Conservation (phyloP, 2,888 invertebrate species). For the Lochmaea crataegi region DNA sequence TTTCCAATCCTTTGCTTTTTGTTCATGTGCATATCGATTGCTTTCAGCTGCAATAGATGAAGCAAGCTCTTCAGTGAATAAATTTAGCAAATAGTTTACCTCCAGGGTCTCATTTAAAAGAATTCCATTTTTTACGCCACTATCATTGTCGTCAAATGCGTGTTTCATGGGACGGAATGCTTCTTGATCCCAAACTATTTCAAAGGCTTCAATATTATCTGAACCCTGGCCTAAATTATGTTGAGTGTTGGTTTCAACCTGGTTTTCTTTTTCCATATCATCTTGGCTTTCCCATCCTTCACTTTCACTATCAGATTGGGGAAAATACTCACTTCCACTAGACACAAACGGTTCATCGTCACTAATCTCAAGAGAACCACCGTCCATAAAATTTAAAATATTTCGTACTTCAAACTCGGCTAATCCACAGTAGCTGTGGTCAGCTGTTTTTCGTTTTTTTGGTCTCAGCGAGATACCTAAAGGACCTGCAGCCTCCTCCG, state of each 20-base stretch:
- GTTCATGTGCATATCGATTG: no score
- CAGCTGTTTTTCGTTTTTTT: conserved; percentile 26
- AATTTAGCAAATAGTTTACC: no score
- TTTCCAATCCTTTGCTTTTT: no score
- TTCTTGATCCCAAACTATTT: conserved; percentile 27
- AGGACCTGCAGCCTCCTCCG: conserved; percentile 20
- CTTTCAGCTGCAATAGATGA: no score
- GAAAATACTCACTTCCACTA: conserved; percentile 32
- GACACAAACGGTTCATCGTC: conserved; percentile 27
- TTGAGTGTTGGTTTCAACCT: conserved; percentile 24
- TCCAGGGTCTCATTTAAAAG: no score
- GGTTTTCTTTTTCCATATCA: conserved; percentile 23
- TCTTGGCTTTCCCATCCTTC: conserved; percentile 32
- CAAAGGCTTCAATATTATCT: conserved; percentile 28
- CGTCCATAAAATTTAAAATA: conserved; percentile 26
- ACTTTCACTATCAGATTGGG: conserved; percentile 25
- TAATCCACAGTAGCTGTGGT: conserved; percentile 13
- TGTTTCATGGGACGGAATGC: conserved; percentile 24
- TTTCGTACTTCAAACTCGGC: conserved; percentile 20
- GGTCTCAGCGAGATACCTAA: conserved; percentile 14
- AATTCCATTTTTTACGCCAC: no score
- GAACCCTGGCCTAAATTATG: conserved; percentile 20
- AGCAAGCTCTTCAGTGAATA: no score
- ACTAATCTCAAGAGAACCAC: conserved; percentile 20
- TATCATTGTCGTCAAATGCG: conserved; percentile 18